Conservation (phyloP, 2,888 invertebrate genomes). For the Bombylius major region DNA sequence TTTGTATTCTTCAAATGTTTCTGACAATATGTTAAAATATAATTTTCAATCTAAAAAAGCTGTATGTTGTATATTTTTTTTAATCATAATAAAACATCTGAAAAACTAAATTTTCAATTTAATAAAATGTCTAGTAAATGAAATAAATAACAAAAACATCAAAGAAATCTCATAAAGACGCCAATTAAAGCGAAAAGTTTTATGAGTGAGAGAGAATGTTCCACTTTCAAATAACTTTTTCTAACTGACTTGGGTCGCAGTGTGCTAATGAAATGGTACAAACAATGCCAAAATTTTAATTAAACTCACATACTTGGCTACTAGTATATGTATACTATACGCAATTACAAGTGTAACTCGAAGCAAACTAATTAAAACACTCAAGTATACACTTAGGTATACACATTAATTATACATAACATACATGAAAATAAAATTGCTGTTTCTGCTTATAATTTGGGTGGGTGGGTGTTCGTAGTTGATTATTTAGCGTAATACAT, state of each 20-base stretch:
- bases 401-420: not conserved
- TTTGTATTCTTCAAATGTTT: too few species aligned
- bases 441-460: not conserved
- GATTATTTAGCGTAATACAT: too few species aligned
- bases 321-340: conserved; percentile 1
- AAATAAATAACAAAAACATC: too few species aligned
- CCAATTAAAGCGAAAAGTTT: not conserved
- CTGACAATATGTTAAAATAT: too few species aligned
- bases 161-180: too few species aligned
- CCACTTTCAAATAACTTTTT: conserved; percentile 4
- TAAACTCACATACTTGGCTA: conserved; percentile 14
- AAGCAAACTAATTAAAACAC: conserved; percentile 16
- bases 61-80: too few species aligned
- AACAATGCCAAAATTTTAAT: conserved; percentile 15
- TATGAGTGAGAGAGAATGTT: not conserved
- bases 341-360: conserved; percentile 15
- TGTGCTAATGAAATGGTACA: conserved; percentile 14
- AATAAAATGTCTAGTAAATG: too few species aligned
- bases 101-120: too few species aligned
- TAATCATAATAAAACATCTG: too few species aligned
- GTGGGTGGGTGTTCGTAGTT: too few species aligned
- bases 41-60: too few species aligned
- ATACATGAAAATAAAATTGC: not conserved
- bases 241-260: conserved; percentile 2
- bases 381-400: not conserved